Evolutionary conservation across 2,797 vertebrate genomes (phyloP).

Genomic region (Prionace glauca): DNA sequence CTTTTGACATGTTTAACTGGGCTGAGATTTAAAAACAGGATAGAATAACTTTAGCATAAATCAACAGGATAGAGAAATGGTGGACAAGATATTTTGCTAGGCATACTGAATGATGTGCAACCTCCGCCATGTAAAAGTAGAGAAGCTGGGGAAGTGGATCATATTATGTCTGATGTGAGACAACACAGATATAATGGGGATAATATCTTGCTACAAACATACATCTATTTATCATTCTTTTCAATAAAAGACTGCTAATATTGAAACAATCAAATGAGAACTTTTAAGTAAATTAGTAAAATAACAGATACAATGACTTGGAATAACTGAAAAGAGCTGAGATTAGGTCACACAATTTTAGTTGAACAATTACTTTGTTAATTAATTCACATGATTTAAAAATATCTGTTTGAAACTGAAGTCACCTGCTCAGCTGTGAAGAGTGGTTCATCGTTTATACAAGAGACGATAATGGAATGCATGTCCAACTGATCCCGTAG

Average conservation of each 20-base stretch:
- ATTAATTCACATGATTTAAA: neutral
- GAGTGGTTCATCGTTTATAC: slow-evolving; percentile 83
- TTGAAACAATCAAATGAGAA: neutral
- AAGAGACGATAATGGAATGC: slow-evolving; percentile 96
- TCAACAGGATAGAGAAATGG: neutral
- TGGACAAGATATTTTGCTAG: neutral
- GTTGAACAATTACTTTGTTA: slow-evolving; percentile 2
- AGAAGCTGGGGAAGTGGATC: neutral
- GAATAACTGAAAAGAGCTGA: neutral
- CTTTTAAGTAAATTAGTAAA: neutral
- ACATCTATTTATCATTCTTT: neutral
- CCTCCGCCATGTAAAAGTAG: neutral
- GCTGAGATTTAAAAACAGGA: neutral
- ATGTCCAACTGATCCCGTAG: slow-evolving; percentile 94
- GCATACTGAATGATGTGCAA: neutral
- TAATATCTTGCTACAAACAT: neutral
- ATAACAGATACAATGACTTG: neutral
- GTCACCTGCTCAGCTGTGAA: slow-evolving; percentile 92
- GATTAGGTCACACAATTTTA: neutral
- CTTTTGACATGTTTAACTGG: neutral
- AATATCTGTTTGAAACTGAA: neutral
- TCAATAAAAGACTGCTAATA: neutral
- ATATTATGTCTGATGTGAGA: neutral
- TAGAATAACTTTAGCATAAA: neutral
- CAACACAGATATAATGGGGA: neutral